Evolutionary conservation across 2,888 invertebrate species (phyloP).

Genomic region (Petrolisthes cinctipes): DNA sequence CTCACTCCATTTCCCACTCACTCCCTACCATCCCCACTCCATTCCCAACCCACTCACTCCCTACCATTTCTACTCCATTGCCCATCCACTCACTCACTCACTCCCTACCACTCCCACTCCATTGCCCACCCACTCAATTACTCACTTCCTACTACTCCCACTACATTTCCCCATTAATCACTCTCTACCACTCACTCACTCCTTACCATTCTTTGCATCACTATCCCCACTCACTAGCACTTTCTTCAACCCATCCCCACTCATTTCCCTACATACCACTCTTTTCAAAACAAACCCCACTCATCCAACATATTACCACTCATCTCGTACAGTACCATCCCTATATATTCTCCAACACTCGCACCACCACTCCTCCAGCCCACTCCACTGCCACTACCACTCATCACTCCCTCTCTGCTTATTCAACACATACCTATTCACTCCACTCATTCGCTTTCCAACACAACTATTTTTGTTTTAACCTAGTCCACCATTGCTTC

Average conservation of each 20-base stretch:
- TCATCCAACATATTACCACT: background rate
- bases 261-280: background rate
- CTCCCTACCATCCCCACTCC: background rate
- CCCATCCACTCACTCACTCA: background rate
- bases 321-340: too few species aligned
- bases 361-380: background rate
- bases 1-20: background rate
- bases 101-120: background rate
- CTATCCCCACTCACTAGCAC: background rate
- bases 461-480: too few species aligned
- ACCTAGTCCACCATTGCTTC: too few species aligned
- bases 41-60: background rate
- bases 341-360: background rate
- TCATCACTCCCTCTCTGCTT: too few species aligned
- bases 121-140: background rate
- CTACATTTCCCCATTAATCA: background rate
- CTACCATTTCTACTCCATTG: background rate
- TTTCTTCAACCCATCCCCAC: background rate
- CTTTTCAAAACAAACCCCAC: background rate
- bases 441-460: too few species aligned
- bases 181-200: background rate
- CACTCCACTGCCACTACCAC: too few species aligned
- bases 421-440: too few species aligned
- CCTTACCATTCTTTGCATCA: background rate
- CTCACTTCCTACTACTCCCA: background rate